Base-by-base conservation (phyloP, 1,140 invertebrate species). In the Batillaria attramentaria region DNA sequence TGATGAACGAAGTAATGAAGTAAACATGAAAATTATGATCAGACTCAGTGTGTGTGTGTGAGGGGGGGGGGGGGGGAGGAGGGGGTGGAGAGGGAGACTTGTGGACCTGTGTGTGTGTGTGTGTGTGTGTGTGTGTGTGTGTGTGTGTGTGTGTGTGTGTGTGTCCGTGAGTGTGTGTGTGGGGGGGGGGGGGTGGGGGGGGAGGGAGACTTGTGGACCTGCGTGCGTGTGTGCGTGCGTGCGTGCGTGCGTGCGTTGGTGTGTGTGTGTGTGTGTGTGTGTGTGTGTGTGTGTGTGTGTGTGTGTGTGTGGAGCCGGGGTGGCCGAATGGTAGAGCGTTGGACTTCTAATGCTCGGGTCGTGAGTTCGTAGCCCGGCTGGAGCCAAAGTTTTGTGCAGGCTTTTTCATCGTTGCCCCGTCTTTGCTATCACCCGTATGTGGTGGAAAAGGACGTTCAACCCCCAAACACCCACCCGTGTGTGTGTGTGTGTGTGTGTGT, bases 401-500 rank as follows among this genome's bases (percentile, higher is more conserved):
- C 39, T 31, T 60, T 50, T 39, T 16, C 3, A 33, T 8, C 24
- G 50, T 75, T 33, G 16, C 31, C 57, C 50, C 16, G 0, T 57
- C 2, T 37, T 31, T n/a, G 57, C n/a, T 50, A 20, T 10, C 31
- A 31, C n/a, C 50, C n/a, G 50, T 75, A 18, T 39, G 73, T 75
- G n/a, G n/a, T n/a, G n/a, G n/a, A n/a, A n/a, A n/a, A n/a, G n/a
- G n/a, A n/a, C n/a, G n/a, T n/a, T n/a, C n/a, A n/a, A n/a, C n/a
- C n/a, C n/a, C n/a, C n/a, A n/a, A n/a, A n/a, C n/a, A n/a, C n/a
- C n/a, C n/a, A n/a, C n/a, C n/a, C n/a, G 50, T 62, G 70, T 72
- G 70, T 50, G 70, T 50, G 70, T 31, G 50, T 60, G 73, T 75
- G 73, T 75, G 73, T 75, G 73, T 62, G 73, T 35, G 73, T 60